Evolutionary conservation across 2,888 invertebrate species (phyloP), one percentile per base, ranked within the genome.

Genomic region (Hypsopygia costalis): DNA sequence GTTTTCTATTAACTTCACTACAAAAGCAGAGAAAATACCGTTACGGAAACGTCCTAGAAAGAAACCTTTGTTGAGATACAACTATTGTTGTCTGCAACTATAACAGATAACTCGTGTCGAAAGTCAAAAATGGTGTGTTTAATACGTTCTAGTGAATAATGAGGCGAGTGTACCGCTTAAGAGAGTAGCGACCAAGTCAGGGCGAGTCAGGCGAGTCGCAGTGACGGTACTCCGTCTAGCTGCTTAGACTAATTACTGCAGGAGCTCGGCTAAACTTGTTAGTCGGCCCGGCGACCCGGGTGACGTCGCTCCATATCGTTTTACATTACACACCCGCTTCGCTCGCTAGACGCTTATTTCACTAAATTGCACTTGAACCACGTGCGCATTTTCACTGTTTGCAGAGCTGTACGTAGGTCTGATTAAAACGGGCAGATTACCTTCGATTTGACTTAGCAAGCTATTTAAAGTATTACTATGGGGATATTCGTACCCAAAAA

Each of bases 161-260:
- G 60, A 63, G 52, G 53, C 53, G 55, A 55, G 55, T 57, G 53
- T 58, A 61, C 62, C 58, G 58, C 49, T 57, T 48, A 64, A 69
- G 52, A 69, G 52, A 55, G 52, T 61, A 71, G 62, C 66, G 60
- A 61, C 65, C 61, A 59, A 68, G 60, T 62, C 64, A 60, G 64
- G 54, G 59, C 55, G 50, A 70, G 69, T 60, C 62, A 61, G 47
- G 52, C 52, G 54, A 52, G 52, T 68, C 66, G 55, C 51, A 67
- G 61, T 67, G 57, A 55, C 53, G 62, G 62, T 49, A 68, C 69
- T 68, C 61, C 62, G 69, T 67, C 62, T 69, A 63, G 65, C 62
- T 75, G 72, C 72, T 81, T 71, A 75, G 69, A 74, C 76, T 86
- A 85, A 86, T 85, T 82, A 81, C 77, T 77, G 71, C 75, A 71